Evolutionary conservation across 2,113 vertebrate genomes (phyloP), one percentile per base, ranked within the genome.

Genomic region (Sinosuthora webbiana): DNA sequence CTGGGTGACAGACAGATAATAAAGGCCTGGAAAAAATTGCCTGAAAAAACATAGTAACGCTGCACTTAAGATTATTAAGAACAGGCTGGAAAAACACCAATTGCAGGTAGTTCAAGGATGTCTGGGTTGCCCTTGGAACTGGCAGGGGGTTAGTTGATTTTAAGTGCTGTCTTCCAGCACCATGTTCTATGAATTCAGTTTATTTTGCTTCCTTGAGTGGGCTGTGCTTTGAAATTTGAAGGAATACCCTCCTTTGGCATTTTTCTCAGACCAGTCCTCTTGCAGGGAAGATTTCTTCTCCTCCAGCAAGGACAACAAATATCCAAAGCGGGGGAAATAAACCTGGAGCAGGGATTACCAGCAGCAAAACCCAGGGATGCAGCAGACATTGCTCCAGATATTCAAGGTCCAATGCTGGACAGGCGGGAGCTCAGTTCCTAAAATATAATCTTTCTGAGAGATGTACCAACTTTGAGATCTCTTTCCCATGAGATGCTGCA

Each of bases 231-330:
- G 60, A 24, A 74, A 57, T 53, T 16, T 23, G 42, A 79, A 53
- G 25, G 12, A 67, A 63, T 3, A 5, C 11, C 50, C 45, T 23
- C 4, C 6, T 41, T 25, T 0, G 12, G 27, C 2, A 2, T 33
- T 62, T 75, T 68, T 44, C 15, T 90, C n/a, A 50, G 25, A n/a
- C 13, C 15, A 44, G 15, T 33, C 33, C 37, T 55, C 44, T 49
- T 28, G 17, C 60, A 52, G 22, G 6, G 67, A 23, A 35, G 62
- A 24, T 1, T 0, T 13, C 23, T 75, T n/a, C 56, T 68, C 30
- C 65, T 57, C 31, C 83, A 60, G 15, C 28, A 78, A 70, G 39
- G 13, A 42, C 39, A 39, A 3, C 13, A 33, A 12, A 57, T 17
- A 27, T 11, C 78, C 3, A 1, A 71, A 79, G 67, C n/a, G 4